These are phyloP conservation scores for Tenualosa thibaudeaui DNA, from an alignment of 2,797 vertebrate genomes.

Conservation along the genomic window DNA sequence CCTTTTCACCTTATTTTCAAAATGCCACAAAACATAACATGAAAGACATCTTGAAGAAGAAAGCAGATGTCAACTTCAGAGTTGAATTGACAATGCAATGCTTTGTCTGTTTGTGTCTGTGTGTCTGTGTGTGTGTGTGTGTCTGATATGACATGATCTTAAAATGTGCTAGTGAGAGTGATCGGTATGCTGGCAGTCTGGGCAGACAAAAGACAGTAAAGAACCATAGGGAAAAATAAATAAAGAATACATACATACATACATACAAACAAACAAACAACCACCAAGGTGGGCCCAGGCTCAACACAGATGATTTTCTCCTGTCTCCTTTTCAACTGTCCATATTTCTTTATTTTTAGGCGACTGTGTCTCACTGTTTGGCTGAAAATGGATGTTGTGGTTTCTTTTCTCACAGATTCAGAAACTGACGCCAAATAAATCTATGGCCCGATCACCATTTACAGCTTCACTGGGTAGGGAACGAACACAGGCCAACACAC, in stretches of 20 bases:
- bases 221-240: background rate
- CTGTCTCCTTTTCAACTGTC: background rate
- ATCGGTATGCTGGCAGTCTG: slow-evolving; percentile 10
- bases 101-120: background rate
- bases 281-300: background rate
- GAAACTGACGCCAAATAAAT: background rate
- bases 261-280: background rate
- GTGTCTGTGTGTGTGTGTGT: background rate
- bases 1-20: slow-evolving; percentile 33
- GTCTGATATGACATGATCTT: slow-evolving; percentile 6
- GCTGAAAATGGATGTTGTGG: background rate
- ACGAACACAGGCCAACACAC: slow-evolving; percentile 11
- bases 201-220: background rate
- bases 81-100: slow-evolving; percentile 31
- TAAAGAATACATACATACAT: background rate
- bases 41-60: slow-evolving; percentile 39
- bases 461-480: background rate
- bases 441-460: background rate
- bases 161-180: slow-evolving; percentile 4
- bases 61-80: slow-evolving; percentile 45
- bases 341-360: background rate
- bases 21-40: slow-evolving; percentile 49
- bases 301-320: background rate
- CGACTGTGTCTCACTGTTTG: background rate
- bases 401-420: background rate